These are phyloP conservation scores for Pristionchus entomophagus DNA, from an alignment of 2,888 invertebrate species.

Conservation along the genomic window DNA sequence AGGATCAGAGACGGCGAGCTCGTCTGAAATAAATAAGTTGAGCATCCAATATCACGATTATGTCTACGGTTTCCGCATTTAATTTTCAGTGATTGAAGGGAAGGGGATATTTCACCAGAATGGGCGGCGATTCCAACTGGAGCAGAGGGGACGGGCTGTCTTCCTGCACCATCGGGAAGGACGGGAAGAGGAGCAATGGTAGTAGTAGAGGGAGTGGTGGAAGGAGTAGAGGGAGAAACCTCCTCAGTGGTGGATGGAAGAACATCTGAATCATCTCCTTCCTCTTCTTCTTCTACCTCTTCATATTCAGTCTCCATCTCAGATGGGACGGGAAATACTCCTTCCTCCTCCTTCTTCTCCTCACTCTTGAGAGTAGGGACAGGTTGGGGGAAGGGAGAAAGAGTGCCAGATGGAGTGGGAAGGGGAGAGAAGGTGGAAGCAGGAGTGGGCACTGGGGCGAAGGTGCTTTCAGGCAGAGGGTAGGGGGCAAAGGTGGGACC, in stretches of 20 bases:
- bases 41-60: not conserved
- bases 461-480: conserved; percentile 41
- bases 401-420: conserved; percentile 29
- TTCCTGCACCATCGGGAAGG: conserved; percentile 48
- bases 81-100: not conserved
- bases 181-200: conserved; percentile 14
- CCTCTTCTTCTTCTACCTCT: conserved; percentile 12
- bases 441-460: conserved; percentile 45
- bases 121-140: conserved; percentile 48
- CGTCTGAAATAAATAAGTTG: not conserved
- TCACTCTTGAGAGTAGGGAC: conserved; percentile 25
- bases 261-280: conserved; percentile 14
- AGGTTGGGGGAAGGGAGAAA: conserved; percentile 16
- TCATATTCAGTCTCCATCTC: conserved; percentile 25
- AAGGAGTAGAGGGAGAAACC: conserved; percentile 49
- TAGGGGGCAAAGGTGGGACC: conserved; percentile 44
- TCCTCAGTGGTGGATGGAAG: not conserved
- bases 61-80: not conserved
- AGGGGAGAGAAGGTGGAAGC: conserved; percentile 25
- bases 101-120: not conserved
- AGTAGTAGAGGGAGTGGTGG: conserved; percentile 47
- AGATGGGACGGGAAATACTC: not conserved
- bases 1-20: conserved; percentile 52
- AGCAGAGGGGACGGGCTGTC: conserved; percentile 51
- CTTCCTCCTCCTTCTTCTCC: conserved; percentile 10